Percentiles rank a stretch among this genome's conserved stretches.
phyloP scores from a whole-genome alignment of 2,113 vertebrate species.

The Serilophus lunatus region DNA sequence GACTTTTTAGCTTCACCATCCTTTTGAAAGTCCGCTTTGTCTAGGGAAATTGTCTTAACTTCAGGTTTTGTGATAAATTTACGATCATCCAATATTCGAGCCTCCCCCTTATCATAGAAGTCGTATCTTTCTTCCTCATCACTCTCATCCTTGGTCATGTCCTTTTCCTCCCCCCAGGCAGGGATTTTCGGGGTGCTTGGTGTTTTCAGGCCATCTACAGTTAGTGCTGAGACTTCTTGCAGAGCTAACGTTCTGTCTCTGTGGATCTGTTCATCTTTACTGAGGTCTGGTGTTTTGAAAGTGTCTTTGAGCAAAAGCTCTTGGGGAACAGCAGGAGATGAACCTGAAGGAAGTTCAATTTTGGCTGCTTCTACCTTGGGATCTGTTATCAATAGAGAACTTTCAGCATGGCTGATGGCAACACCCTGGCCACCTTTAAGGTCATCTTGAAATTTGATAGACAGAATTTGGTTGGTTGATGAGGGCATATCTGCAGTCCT shows the following conservation, averaged over 20 bases:
- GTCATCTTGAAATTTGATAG: slow-evolving; percentile 60
- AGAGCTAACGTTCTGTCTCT: slow-evolving; percentile 25
- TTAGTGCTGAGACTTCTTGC: slow-evolving; percentile 2
- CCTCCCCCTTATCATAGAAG: slow-evolving; percentile 25
- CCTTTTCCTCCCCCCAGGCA: slow-evolving; percentile 54
- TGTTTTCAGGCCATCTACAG: slow-evolving; percentile 24
- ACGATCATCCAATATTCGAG: slow-evolving; percentile 10
- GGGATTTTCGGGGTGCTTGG: slow-evolving; percentile 32
- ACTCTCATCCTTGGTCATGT: slow-evolving; percentile 56
- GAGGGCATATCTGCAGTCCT: slow-evolving; percentile 55
- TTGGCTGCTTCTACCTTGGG: slow-evolving; percentile 41
- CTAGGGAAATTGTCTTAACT: slow-evolving; percentile 4
- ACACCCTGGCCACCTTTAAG: slow-evolving; percentile 57
- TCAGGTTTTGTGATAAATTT: slow-evolving; percentile 39
- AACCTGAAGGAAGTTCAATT: slow-evolving; percentile 67
- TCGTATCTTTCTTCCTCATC: slow-evolving; percentile 51
- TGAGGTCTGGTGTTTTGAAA: slow-evolving; percentile 64
- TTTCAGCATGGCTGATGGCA: slow-evolving; percentile 44
- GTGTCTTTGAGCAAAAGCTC: slow-evolving; percentile 77
- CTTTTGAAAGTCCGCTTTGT: slow-evolving; percentile 31
- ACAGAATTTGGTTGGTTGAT: slow-evolving; percentile 35
- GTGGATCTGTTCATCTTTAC: slow-evolving; percentile 30
- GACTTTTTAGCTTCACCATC: slow-evolving; percentile 5
- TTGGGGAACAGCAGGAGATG: slow-evolving; percentile 56
- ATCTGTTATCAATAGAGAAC: slow-evolving; percentile 52